phyloP scores from a whole-genome alignment of 2,888 invertebrate genomes.

The Reticulitermes lucifugus region DNA sequence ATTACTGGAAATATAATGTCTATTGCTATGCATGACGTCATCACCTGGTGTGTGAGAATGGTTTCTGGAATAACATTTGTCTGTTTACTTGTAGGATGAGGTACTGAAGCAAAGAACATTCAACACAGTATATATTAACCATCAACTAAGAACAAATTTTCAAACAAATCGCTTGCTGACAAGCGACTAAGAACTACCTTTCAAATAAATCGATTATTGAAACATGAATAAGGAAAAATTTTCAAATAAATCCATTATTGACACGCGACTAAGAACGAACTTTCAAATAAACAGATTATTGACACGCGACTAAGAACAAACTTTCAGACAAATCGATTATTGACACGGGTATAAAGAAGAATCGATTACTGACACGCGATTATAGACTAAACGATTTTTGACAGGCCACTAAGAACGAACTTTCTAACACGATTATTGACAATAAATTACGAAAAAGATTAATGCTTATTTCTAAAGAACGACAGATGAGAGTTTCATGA shows the following conservation, averaged over 20 bases:
- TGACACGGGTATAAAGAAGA: too few species aligned
- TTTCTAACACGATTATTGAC: too few species aligned
- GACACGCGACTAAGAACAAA: too few species aligned
- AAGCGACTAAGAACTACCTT: background rate
- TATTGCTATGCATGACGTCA: conserved; percentile 12
- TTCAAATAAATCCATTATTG: too few species aligned
- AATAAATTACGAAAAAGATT: too few species aligned
- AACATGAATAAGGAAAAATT: too few species aligned
- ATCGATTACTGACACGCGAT: too few species aligned
- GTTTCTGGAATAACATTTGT: background rate
- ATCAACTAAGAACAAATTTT: background rate
- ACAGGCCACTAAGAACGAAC: too few species aligned
- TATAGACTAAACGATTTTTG: too few species aligned
- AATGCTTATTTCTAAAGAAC: too few species aligned
- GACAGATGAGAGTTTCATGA: too few species aligned
- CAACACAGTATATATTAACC: background rate
- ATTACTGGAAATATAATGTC: background rate
- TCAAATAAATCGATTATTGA: background rate
- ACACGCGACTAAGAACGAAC: background rate
- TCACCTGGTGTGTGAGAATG: background rate
- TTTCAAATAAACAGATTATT: background rate
- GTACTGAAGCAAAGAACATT: background rate
- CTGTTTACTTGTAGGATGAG: background rate
- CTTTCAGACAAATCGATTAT: too few species aligned
- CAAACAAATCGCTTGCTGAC: background rate